A percentile compares a stretch with the other conserved stretches of the same genome.
Conservation (phyloP, 2,113 vertebrate genomes). For the Amazona vittata region DNA sequence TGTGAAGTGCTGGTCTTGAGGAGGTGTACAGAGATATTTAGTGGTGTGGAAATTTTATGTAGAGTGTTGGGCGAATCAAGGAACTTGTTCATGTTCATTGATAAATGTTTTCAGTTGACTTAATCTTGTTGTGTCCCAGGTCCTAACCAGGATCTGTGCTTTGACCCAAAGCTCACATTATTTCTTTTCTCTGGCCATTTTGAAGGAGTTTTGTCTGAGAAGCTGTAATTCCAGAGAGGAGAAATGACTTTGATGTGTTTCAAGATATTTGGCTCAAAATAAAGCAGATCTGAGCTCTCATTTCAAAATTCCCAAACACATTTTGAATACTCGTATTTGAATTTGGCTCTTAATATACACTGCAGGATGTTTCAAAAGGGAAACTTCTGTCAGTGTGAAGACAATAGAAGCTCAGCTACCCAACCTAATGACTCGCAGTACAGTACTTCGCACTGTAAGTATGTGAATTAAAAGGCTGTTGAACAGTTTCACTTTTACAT, state of each 20-base stretch:
- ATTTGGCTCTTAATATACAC: neutral
- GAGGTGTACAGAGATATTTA: neutral
- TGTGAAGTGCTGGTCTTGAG: neutral
- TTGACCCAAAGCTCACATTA: neutral
- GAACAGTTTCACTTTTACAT: slow-evolving; percentile 34
- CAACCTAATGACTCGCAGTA: neutral
- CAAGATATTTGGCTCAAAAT: neutral
- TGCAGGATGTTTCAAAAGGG: neutral
- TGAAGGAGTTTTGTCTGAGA: neutral
- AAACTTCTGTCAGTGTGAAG: neutral
- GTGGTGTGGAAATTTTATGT: neutral
- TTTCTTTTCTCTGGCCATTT: neutral
- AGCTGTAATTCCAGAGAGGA: neutral
- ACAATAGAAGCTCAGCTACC: neutral
- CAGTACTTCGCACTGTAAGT: neutral
- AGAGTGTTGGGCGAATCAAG: neutral
- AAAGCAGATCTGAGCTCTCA: neutral
- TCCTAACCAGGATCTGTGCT: neutral
- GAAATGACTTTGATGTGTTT: neutral
- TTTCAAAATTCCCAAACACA: neutral
- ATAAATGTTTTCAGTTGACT: neutral
- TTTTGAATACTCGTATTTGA: neutral
- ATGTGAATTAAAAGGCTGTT: slow-evolving; percentile 49
- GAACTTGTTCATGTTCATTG: neutral
- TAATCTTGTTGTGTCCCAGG: neutral